Base-by-base conservation (phyloP, 2,113 vertebrate genomes). In the Cinclus cinclus region DNA sequence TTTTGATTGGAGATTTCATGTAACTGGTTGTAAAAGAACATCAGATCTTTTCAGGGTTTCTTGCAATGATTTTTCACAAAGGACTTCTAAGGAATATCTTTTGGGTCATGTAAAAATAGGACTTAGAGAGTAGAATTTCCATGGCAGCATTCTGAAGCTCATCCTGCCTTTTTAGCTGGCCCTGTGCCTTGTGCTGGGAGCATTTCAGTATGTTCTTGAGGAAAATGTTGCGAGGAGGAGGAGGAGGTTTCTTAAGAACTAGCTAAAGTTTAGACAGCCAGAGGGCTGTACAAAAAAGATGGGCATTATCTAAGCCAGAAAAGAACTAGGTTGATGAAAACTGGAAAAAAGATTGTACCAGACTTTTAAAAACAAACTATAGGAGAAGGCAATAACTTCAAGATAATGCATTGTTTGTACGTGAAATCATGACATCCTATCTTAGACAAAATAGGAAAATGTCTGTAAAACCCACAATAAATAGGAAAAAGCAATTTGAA, bases 31-130 rank as follows among this genome's bases (percentile, higher is more conserved):
- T 94, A 90, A 96, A 94, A 94, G 81, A 77, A 35, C 67, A 63
- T 59, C 64, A 63, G 33, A 50, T 92, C 55, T 83, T 87, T 77
- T 87, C 77, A 90, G 71, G 24, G 30, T 21, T 86, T 86, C 56
- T 93, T 81, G 76, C 52, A 70, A 12, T 96, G 80, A 13, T 89
- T 80, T 89, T 93, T 78, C 50, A 23, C 75, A 28, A 20, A 71
- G 44, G 55, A 37, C 52, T 93, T 95, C 30, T 63, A 31, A 90
- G 91, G 64, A 69, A 89, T 71, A 31, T 93, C 92, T 94, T 96
- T 70, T 92, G 76, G 83, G 92, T 94, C 92, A 75, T 78, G 35
- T 93, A 96, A 97, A 97, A 95, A 94, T 95, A 95, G 89, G 65
- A 83, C 70, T 90, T 87, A n/a, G 81, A 87, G 86, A 94, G 86